Conservation (phyloP, 1,140 invertebrate genomes). For the Drosophila dunni region DNA sequence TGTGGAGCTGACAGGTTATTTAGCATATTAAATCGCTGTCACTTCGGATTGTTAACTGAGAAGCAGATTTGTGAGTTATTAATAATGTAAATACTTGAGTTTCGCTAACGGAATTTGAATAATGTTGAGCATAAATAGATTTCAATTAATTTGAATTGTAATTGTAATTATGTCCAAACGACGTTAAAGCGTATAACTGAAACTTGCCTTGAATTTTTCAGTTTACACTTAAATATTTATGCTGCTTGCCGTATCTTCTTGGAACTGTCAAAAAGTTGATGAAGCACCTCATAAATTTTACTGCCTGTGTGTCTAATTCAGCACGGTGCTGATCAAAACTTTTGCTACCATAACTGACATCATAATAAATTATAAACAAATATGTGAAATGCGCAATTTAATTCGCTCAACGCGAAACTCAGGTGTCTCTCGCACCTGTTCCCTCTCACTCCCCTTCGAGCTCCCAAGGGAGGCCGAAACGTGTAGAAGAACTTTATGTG, state of each 20-base stretch:
- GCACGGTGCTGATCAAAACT: background rate
- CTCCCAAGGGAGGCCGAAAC: background rate
- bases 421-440: background rate
- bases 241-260: background rate
- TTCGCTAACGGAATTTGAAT: slow-evolving; percentile 5
- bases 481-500: background rate
- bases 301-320: slow-evolving; percentile 14
- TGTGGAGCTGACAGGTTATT: slow-evolving; percentile 30
- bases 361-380: slow-evolving; percentile 56
- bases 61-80: slow-evolving; percentile 26
- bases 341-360: slow-evolving; percentile 21
- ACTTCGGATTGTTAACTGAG: slow-evolving; percentile 7
- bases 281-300: slow-evolving; percentile 30
- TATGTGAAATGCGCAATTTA: slow-evolving; percentile 37
- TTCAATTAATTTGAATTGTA: no score
- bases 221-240: background rate
- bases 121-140: background rate
- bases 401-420: slow-evolving; percentile 13
- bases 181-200: background rate
- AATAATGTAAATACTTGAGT: slow-evolving; percentile 33
- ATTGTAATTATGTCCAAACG: no score
- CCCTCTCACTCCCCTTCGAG: background rate
- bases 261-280: slow-evolving; percentile 7
- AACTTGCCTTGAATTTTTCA: background rate
- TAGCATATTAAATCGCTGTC: slow-evolving; percentile 40